These are phyloP conservation scores for Sinohyriopsis cumingii DNA, from an alignment of 2,888 invertebrate genomes.

Conservation along the genomic window DNA sequence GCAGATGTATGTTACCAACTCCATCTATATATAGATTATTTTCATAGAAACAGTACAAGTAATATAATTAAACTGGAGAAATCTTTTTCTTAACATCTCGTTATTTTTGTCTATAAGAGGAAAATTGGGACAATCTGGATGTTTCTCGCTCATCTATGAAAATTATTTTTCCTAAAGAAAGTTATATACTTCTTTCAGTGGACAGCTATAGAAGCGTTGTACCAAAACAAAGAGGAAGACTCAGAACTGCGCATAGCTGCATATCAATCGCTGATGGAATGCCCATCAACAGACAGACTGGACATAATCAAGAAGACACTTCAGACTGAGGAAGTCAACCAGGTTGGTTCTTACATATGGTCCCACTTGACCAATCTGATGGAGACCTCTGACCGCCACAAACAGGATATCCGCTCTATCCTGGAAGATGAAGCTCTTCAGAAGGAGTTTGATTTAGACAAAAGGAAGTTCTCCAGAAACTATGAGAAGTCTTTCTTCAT, in stretches of 20 bases:
- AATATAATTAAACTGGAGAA: neutral
- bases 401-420: conserved; percentile 89
- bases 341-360: conserved; percentile 96
- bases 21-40: neutral
- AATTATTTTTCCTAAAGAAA: no score
- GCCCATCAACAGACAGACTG: conserved; percentile 85
- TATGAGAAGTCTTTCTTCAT: conserved; percentile 86
- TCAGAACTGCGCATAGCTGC: conserved; percentile 90
- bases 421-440: conserved; percentile 85
- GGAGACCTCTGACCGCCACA: conserved; percentile 87
- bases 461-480: conserved; percentile 92
- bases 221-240: conserved; percentile 82
- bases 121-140: no score
- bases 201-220: conserved; percentile 76
- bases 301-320: conserved; percentile 78
- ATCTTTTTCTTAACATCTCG: neutral
- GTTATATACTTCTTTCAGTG: conserved; percentile 42
- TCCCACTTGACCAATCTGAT: conserved; percentile 91
- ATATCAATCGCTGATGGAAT: conserved; percentile 91
- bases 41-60: neutral
- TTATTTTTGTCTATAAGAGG: neutral
- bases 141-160: no score
- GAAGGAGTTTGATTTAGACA: conserved; percentile 88
- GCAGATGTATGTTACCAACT: conserved; percentile 57
- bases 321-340: conserved; percentile 72